Base-by-base conservation (phyloP, 64 coral and sea anemone genomes). In the Dendronephthya gigantea region DNA sequence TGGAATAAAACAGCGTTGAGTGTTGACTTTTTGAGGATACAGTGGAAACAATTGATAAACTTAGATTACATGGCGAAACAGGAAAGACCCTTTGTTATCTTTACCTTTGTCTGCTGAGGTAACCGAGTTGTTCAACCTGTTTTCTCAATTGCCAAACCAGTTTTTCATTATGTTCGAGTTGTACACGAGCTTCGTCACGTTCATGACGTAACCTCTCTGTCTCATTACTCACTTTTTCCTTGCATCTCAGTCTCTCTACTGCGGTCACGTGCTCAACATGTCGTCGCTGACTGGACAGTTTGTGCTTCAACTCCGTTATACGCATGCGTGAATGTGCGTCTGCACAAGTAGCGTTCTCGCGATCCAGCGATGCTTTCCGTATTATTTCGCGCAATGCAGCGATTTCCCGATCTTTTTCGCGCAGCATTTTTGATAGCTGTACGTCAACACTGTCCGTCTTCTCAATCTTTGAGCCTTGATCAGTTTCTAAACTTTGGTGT, bases 231-330 rank as follows among this genome's bases (percentile, higher is more conserved):
- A 79, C 72, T 39, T 79, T 79, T 33, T 79, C 32, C 1, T 79
- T 79, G 36, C 72, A 36, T 39, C 72, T 34, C 36, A 79, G 36
- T 79, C 72, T 34, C 72, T 79, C 72, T 2, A 79, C 72, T 17
- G 72, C 37, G 15, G 72, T 79, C 72, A 79, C 32, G 72, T 79
- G 72, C 25, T 79, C 72, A 39, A 79, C 72, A 34, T 79, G 30
- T 17, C 72, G 72, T 14, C 37, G 72, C 17, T 79, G 32, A 19
- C 8, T 39, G 32, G 72, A 79, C 72, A 79, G 32, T 39, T 79
- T 79, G 36, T 79, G 19, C 72, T 79, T 79, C 36, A 79, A 79
- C 72, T 79, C 72, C 2, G 15, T 19, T 34, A 79, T 19, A 34
- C 72, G 72, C 72, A 79, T 79, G 30, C 72, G 72, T 34, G 72